Base-by-base conservation (phyloP, 2,113 vertebrate species). In the Plecotus auritus region DNA sequence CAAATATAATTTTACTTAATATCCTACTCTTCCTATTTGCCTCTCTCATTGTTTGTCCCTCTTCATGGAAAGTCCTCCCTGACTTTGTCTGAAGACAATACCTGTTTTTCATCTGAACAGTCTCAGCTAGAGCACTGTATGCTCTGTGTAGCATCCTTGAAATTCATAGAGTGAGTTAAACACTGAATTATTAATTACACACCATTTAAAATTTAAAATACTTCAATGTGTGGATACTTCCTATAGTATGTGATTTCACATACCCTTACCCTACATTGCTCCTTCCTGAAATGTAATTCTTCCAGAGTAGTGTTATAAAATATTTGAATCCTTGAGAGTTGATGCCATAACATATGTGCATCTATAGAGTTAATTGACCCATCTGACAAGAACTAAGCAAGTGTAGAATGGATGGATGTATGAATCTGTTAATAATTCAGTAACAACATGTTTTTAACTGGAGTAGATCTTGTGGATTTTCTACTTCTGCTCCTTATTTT, bases 331-430 rank as follows among this genome's bases (percentile, higher is more conserved):
- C 28, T 49, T 89, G 22, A 86, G n/a, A 7, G 3, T 70, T 66
- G 9, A 54, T 85, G 42, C 32, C 37, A 88, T 78, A 61, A 70
- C 5, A 32, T 70, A 67, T 77, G 70, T 92, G n/a, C 86, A 23
- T 85, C 66, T 74, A 0, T 18, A 17, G 4, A 67, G 16, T 20
- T 85, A 59, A 88, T 81, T 92, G 16, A 40, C n/a, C 9, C 66
- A 84, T 56, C 28, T 92, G 66, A 69, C 14, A 87, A 59, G 56
- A 67, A 61, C n/a, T 80, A 73, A 84, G 37, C 9, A 45, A 92
- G 17, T 85, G 18, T 14, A 74, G 40, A 93, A 49, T 54, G 49
- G 74, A 66, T 83, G 17, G 66, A 66, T 67, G 66, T 35, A 1
- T 93, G 35, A 72, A 47, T 54, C 26, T 88, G 18, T 76, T 74